These are phyloP conservation scores for Xanthorhoe designata DNA, from an alignment of 2,888 invertebrate genomes.

Conservation along the genomic window DNA sequence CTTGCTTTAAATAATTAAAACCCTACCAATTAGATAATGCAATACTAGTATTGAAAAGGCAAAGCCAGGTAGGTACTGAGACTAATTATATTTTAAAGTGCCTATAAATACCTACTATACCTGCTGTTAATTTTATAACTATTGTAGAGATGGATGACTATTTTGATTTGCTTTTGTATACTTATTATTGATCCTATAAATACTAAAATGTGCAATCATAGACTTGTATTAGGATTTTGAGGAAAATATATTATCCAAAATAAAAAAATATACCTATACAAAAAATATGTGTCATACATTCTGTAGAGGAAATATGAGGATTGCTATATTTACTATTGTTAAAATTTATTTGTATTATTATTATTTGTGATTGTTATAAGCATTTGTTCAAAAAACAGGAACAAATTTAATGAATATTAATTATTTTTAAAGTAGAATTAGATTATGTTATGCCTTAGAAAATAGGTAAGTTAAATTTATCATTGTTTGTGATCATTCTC, in stretches of 20 bases:
- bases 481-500: background rate
- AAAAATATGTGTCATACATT: conserved; percentile 25
- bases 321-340: conserved; percentile 3
- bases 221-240: background rate
- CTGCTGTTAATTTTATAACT: background rate
- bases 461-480: conserved; percentile 4
- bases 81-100: conserved; percentile 5
- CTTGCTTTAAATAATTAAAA: conserved; percentile 14
- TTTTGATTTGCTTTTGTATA: background rate
- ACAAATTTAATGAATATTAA: conserved; percentile 11
- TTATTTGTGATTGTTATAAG: conserved; percentile 1
- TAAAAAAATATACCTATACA: background rate
- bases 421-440: background rate
- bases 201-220: conserved; percentile 10
- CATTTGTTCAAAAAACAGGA: conserved; percentile 17
- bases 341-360: conserved; percentile 6
- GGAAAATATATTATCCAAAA: conserved; percentile 2
- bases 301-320: conserved; percentile 3
- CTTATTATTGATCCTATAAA: background rate
- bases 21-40: conserved; percentile 14
- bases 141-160: background rate
- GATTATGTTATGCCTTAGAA: conserved; percentile 6
- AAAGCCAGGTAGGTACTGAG: conserved; percentile 19
- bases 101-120: conserved; percentile 11
- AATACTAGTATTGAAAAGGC: conserved; percentile 17